Conservation (phyloP, 2,888 invertebrate species). For the Metallyticus violacea region DNA sequence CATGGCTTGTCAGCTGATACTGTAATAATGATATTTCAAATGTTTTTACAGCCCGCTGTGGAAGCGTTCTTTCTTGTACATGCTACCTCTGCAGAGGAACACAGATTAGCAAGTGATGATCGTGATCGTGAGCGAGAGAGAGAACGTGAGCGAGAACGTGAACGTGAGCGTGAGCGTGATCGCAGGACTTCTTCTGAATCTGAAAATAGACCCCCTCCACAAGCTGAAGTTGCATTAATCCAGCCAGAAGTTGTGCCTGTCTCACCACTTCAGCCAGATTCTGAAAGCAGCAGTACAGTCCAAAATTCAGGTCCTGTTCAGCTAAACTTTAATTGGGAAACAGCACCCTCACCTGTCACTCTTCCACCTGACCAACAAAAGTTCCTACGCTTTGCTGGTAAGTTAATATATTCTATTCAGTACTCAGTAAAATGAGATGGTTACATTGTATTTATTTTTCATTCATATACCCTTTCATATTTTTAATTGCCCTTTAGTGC, state of each 20-base stretch:
- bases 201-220: slow-evolving; percentile 8
- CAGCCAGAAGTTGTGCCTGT: slow-evolving; percentile 26
- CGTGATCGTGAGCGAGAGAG: neutral
- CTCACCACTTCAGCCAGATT: slow-evolving; percentile 37
- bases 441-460: too few species aligned
- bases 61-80: slow-evolving; percentile 90
- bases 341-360: slow-evolving; percentile 35
- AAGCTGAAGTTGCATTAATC: slow-evolving; percentile 19
- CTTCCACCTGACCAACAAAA: slow-evolving; percentile 67
- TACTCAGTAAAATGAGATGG: too few species aligned
- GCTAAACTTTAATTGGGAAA: slow-evolving; percentile 31
- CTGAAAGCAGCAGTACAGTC: slow-evolving; percentile 34
- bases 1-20: too few species aligned
- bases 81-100: slow-evolving; percentile 54
- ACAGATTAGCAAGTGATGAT: neutral
- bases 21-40: too few species aligned
- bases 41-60: slow-evolving; percentile 67
- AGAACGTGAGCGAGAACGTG: neutral
- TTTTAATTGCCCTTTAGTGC: too few species aligned
- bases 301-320: slow-evolving; percentile 26
- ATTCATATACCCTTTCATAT: too few species aligned
- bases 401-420: too few species aligned
- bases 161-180: neutral
- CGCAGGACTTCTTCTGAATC: neutral
- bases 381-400: slow-evolving; percentile 76